Evolutionary conservation across 1,140 invertebrate genomes (phyloP), one percentile per base, ranked within the genome.

Genomic region (Eupristina koningsbergeri): DNA sequence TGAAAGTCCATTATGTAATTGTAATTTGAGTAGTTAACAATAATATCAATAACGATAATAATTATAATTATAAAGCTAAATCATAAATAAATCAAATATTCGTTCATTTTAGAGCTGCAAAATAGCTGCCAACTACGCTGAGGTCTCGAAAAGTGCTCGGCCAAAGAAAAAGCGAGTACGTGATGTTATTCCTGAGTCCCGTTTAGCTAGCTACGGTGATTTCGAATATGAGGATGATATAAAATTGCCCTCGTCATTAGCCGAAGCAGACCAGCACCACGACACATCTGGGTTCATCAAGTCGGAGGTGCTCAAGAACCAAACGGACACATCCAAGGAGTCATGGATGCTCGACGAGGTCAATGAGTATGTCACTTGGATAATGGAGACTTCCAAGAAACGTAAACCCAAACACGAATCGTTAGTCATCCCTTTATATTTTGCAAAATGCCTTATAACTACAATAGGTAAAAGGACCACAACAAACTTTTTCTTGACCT

Each of bases 271-370:
- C 17, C 31, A 71, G 29, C 19, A 36, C 41, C 0, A 31, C 45
- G 15, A 19, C 26, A 41, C 5, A 8, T 31, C 75, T 6, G n/a
- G 9, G 8, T 0, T 50, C 41, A 22, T 58, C 15, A 47, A 36
- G 15, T 9, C 26, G 5, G 19, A 17, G 2, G 11, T 17, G 7
- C 26, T 34, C 39, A 79, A 67, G n/a, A 26, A 47, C 5, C 8
- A 50, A 15, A 1, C 22, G 61, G 61, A 77, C 13, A 19, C 50
- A n/a, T 3, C 36, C 36, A 47, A 80, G 41, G 83, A 85, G 71
- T 89, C 91, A 0, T 93, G 92, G 92, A 89, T 91, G 89, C 86
- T 90, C 15, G 85, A 87, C 47, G 89, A 91, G 84, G 91, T 93
- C 61, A 89, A 92, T 74, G 87, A 91, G 82, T 86, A 86, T 64